These are phyloP conservation scores for Panopea generosa DNA, from an alignment of 2,888 invertebrate genomes.

Conservation along the genomic window DNA sequence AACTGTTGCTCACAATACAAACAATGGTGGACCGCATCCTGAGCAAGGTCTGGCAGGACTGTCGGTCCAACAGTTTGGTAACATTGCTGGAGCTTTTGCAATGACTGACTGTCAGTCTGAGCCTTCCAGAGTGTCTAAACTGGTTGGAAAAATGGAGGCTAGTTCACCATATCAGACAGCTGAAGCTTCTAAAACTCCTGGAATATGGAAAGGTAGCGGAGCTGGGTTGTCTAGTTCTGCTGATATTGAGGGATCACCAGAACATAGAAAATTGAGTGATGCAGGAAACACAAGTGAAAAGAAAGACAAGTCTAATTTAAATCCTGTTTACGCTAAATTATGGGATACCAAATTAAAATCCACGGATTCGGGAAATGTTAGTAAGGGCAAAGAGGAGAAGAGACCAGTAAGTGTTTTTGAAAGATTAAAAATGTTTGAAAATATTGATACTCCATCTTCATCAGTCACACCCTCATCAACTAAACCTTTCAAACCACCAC, in stretches of 20 bases:
- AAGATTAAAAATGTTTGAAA: constrained; percentile 71
- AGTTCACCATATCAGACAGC: neutral
- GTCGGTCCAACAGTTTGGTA: constrained; percentile 32
- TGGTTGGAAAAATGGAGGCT: constrained; percentile 22
- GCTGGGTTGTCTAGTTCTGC: too few species aligned
- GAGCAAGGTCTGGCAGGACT: constrained; percentile 17
- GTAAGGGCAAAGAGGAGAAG: constrained; percentile 1
- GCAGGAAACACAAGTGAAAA: neutral
- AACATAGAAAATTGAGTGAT: neutral
- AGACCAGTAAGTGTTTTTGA: constrained; percentile 66
- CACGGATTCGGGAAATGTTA: neutral
- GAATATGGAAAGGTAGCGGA: too few species aligned
- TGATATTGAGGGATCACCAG: too few species aligned
- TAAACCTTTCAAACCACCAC: constrained; percentile 28
- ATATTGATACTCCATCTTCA: neutral
- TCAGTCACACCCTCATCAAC: neutral
- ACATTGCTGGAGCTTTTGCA: constrained; percentile 35
- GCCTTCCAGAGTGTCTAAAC: constrained; percentile 31
- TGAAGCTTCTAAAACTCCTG: neutral
- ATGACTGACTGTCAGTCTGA: neutral
- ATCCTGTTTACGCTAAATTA: neutral
- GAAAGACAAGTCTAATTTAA: neutral
- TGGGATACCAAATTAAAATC: neutral
- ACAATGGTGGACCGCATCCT: neutral
- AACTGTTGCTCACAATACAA: neutral